Conservation (phyloP, 1,140 invertebrate genomes). For the Zeugodacus cucurbitae region DNA sequence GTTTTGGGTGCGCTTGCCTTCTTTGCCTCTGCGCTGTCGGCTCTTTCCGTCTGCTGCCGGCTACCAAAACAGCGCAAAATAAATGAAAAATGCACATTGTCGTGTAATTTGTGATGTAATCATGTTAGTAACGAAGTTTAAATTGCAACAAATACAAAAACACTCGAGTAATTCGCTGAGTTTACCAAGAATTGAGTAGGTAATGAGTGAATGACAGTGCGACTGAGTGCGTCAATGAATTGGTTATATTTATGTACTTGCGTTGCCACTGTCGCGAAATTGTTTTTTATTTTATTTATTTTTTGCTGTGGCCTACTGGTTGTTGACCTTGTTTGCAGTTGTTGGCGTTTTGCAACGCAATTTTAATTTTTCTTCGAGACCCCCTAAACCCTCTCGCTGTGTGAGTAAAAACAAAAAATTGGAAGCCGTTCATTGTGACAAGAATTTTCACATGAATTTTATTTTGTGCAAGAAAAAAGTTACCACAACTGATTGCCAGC, state of each 20-base stretch:
- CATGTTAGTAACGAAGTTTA: not conserved
- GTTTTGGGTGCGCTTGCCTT: not conserved
- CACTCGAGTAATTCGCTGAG: not conserved
- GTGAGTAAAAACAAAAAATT: not conserved
- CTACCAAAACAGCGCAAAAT: not conserved
- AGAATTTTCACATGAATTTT: conserved; percentile 32
- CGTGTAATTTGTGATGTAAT: conserved; percentile 16
- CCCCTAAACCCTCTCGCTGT: not conserved
- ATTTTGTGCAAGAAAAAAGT: not conserved
- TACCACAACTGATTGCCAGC: not conserved
- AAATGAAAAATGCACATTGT: not conserved
- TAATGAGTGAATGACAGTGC: not conserved
- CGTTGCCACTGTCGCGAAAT: not conserved
- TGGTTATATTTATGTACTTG: not conserved
- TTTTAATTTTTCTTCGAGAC: conserved; percentile 29
- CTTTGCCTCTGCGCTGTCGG: not conserved
- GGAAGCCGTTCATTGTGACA: not conserved
- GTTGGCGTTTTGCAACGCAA: conserved; percentile 20
- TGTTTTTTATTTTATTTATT: too few species aligned
- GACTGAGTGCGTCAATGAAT: not conserved
- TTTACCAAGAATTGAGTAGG: not conserved
- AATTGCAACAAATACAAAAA: not conserved
- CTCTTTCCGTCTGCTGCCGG: not conserved
- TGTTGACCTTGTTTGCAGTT: conserved; percentile 22
- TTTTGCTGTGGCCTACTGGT: not conserved